Conservation (phyloP, 2,797 vertebrate genomes). For the Pipistrellus pygmaeus region DNA sequence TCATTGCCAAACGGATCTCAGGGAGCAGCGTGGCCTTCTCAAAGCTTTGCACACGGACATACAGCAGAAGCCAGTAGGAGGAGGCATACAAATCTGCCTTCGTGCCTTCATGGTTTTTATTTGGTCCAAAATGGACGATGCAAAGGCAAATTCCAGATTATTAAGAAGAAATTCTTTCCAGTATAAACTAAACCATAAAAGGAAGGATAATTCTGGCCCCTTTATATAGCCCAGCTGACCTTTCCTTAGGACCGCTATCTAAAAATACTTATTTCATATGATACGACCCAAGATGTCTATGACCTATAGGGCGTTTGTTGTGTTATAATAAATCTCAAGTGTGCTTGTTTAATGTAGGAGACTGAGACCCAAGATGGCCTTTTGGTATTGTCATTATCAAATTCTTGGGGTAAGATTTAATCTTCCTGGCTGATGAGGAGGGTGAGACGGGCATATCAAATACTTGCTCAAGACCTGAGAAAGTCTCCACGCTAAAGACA, state of each 20-base stretch:
- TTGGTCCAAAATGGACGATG: slow-evolving; percentile 75
- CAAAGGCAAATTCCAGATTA: slow-evolving; percentile 72
- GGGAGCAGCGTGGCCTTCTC: neutral
- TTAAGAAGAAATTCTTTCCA: slow-evolving; percentile 57
- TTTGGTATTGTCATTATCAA: slow-evolving; percentile 79
- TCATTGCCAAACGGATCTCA: neutral
- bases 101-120: slow-evolving; percentile 37
- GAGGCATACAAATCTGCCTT: neutral
- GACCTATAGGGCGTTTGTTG: slow-evolving; percentile 73
- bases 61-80: neutral
- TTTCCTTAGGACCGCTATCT: slow-evolving; percentile 82
- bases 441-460: slow-evolving; percentile 32
- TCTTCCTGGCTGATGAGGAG: slow-evolving; percentile 63
- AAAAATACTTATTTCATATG: slow-evolving; percentile 84
- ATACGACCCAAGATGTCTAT: slow-evolving; percentile 80
- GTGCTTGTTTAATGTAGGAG: slow-evolving; percentile 66
- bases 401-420: slow-evolving; percentile 81
- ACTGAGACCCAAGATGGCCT: slow-evolving; percentile 66
- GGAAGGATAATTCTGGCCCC: slow-evolving; percentile 76
- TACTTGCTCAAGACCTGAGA: slow-evolving; percentile 53
- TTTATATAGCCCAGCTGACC: slow-evolving; percentile 76
- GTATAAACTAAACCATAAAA: slow-evolving; percentile 72
- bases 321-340: slow-evolving; percentile 79
- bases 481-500: slow-evolving; percentile 53
- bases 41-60: neutral